A percentile compares a stretch with the other conserved stretches of the same genome.
phyloP scores from a whole-genome alignment of 2,113 vertebrate genomes.

The Phaethon lepturus region DNA sequence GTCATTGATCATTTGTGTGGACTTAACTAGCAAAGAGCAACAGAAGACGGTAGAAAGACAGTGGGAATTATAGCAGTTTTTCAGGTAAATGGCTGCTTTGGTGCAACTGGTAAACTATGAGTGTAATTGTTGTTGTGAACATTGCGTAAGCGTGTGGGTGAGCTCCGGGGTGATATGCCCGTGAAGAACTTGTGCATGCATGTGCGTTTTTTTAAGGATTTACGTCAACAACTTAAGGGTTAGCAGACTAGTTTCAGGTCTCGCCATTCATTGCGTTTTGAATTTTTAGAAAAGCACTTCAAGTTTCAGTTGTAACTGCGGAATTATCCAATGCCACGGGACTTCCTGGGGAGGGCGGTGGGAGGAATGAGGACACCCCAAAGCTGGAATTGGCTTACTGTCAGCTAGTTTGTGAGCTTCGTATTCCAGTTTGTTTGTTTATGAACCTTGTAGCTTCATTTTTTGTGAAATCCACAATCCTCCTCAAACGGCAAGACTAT shows the following conservation, averaged over 20 bases:
- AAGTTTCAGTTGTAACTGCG: background rate
- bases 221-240: background rate
- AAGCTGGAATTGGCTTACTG: background rate
- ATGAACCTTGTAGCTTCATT: background rate
- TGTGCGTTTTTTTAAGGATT: background rate
- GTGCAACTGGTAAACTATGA: background rate
- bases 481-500: background rate
- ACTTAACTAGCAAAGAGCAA: conserved; percentile 70
- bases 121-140: background rate
- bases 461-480: background rate
- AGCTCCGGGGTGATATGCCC: background rate
- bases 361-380: background rate
- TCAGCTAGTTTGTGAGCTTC: background rate
- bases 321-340: background rate
- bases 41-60: conserved; percentile 60
- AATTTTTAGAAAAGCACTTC: background rate
- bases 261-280: background rate
- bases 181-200: fast-evolving
- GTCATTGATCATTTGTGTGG: conserved; percentile 75
- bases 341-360: background rate
- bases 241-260: background rate
- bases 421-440: background rate
- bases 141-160: background rate
- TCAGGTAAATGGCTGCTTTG: conserved; percentile 74
- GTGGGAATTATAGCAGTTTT: conserved; percentile 59